phyloP scores from a whole-genome alignment of 2,113 vertebrate genomes.

The Serinus canaria region DNA sequence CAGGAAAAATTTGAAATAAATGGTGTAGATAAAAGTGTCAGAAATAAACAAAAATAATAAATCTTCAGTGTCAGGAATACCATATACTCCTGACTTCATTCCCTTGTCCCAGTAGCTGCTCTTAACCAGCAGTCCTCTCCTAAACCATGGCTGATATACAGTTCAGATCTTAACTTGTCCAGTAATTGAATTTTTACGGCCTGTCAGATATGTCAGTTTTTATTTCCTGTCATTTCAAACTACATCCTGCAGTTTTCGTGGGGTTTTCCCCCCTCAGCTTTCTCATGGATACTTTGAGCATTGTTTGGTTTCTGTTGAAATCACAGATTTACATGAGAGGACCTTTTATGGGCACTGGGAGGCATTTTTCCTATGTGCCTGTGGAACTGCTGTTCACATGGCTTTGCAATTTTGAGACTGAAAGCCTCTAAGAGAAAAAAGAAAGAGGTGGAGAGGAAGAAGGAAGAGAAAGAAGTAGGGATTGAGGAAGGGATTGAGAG shows the following conservation, averaged over 20 bases:
- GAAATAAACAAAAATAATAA: neutral
- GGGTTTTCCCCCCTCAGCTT: accelerated
- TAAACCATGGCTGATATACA: neutral
- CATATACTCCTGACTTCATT: neutral
- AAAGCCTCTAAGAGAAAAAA: neutral
- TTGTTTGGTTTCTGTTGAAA: neutral
- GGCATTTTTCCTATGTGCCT: neutral
- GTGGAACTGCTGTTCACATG: neutral
- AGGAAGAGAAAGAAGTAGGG: neutral
- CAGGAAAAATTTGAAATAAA: neutral
- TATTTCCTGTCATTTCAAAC: neutral
- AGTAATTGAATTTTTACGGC: neutral
- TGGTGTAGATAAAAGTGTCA: neutral
- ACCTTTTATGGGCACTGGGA: neutral
- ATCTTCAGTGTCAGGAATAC: neutral
- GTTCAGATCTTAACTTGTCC: neutral
- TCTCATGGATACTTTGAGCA: neutral
- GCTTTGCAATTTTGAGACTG: neutral
- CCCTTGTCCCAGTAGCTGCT: neutral
- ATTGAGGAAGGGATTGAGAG: neutral
- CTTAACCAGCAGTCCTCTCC: neutral
- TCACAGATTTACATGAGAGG: neutral
- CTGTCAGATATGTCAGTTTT: neutral
- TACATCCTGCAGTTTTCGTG: neutral
- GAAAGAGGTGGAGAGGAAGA: neutral